Evolutionary conservation across 2,888 invertebrate genomes (phyloP), one percentile per base, ranked within the genome.

Genomic region (Diarsia mendica): DNA sequence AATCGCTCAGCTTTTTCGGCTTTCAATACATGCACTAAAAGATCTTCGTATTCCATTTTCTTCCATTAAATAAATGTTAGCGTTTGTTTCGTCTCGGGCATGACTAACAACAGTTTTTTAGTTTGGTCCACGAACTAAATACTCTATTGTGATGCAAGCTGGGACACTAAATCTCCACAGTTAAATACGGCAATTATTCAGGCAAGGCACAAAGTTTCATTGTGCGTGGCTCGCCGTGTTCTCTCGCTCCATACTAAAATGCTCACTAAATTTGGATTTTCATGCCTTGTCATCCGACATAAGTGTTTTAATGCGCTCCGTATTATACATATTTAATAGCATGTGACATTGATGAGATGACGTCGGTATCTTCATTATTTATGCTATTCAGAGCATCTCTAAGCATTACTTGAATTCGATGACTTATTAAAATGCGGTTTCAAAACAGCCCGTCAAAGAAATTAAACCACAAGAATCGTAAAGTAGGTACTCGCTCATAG

Each of bases 171-270:
- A 92, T 92, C 92, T 91, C 89, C 88, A 87, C 90, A 92, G 92
- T 93, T 95, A 95, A 95, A 95, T 93, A 92, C 94, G 92, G 93
- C 94, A 95, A 95, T 95, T 95, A 95, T 94, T 94, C 93, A 93
- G 92, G 90, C 91, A 93, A 92, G 93, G 92, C 93, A 91, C 90
- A 91, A 89, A 90, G 91, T 90, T 92, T 92, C 93, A 94, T 95
- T 95, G 94, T 95, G 92, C 91, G 90, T 90, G 90, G 88, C 86
- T 88, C 89, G 88, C 77, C 89, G 88, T 84, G 88, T 83, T 89
- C 89, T 89, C 89, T 83, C 90, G 89, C 88, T 88, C 89, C 86
- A 88, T 88, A 90, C 83, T 91, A 89, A 89, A 88, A 93, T 92
- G 93, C 92, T 91, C 92, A 91, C 91, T 93, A 93, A 94, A 94